A percentile compares a stretch with the other conserved stretches of the same genome.
These are phyloP conservation scores for Panagrolaimus sp. DNA, from an alignment of 1,140 invertebrate genomes.

Conservation along the genomic window DNA sequence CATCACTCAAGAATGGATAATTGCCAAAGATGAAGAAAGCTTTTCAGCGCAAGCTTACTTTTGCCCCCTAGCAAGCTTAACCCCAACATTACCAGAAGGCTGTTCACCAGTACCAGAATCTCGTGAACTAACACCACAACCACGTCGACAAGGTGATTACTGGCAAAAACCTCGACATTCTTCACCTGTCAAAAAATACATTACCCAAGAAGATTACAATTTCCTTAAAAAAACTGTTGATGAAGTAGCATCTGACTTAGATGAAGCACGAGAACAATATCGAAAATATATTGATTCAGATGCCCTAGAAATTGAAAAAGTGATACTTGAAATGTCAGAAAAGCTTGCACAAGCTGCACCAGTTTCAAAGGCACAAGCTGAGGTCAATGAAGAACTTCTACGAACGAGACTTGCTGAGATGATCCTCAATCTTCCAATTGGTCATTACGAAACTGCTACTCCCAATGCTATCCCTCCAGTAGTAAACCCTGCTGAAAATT, in stretches of 20 bases:
- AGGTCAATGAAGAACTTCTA: conserved; percentile 53
- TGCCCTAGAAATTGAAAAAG: conserved; percentile 22
- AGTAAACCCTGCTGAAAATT: conserved; percentile 21
- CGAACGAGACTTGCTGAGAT: conserved; percentile 48
- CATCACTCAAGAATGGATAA: conserved; percentile 5
- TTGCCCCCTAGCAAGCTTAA: background rate
- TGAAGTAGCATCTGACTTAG: background rate
- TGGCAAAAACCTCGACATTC: background rate
- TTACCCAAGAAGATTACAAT: background rate
- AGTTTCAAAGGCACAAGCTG: conserved; percentile 46
- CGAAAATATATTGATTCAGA: conserved; percentile 15
- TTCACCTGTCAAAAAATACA: background rate
- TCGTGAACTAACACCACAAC: background rate
- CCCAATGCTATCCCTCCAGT: background rate
- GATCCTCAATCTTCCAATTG: conserved; percentile 44
- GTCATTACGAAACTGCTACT: background rate
- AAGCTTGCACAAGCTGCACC: conserved; percentile 31
- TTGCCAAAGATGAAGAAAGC: conserved; percentile 3
- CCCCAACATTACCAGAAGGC: background rate
- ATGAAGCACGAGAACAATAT: conserved; percentile 16
- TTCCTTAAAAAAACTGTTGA: conserved; percentile 5
- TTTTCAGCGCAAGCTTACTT: background rate
- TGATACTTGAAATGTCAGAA: conserved; percentile 37
- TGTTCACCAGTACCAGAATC: background rate
- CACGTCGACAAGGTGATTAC: background rate